Evolutionary conservation across 2,113 vertebrate species (phyloP).

Genomic region (Cinclus cinclus): DNA sequence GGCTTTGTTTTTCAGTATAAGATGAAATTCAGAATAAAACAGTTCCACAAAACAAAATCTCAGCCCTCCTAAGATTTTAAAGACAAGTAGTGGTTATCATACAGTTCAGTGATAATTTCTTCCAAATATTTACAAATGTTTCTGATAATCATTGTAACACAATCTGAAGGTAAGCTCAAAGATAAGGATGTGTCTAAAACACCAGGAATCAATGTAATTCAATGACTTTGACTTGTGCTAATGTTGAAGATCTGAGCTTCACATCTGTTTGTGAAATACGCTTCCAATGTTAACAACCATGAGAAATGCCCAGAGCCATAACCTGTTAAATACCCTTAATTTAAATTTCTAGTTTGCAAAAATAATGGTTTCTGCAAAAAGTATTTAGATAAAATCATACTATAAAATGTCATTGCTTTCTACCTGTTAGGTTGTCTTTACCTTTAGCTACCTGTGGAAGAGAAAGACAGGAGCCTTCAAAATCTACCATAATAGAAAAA

Average conservation of each 20-base stretch:
- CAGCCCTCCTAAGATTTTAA: not conserved
- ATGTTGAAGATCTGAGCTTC: not conserved
- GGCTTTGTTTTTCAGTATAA: not conserved
- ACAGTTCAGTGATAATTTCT: not conserved
- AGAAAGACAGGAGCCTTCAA: not conserved
- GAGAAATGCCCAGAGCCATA: not conserved
- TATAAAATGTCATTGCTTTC: not conserved
- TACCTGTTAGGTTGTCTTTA: not conserved
- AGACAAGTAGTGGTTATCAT: not conserved
- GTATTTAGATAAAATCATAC: not conserved
- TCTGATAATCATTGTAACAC: not conserved
- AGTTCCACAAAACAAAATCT: not conserved
- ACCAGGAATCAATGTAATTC: not conserved
- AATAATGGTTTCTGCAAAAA: not conserved
- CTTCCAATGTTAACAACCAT: not conserved
- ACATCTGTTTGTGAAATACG: not conserved
- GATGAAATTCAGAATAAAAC: not conserved
- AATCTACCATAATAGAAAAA: not conserved
- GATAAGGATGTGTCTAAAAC: not conserved
- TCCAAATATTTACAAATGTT: not conserved
- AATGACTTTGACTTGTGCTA: not conserved
- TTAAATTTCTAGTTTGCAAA: not conserved
- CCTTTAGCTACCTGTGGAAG: not conserved
- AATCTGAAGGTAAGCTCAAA: not conserved
- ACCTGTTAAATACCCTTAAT: not conserved